These are phyloP conservation scores for Globodera ellingtonae DNA, from an alignment of 1,140 invertebrate genomes.

Conservation along the genomic window DNA sequence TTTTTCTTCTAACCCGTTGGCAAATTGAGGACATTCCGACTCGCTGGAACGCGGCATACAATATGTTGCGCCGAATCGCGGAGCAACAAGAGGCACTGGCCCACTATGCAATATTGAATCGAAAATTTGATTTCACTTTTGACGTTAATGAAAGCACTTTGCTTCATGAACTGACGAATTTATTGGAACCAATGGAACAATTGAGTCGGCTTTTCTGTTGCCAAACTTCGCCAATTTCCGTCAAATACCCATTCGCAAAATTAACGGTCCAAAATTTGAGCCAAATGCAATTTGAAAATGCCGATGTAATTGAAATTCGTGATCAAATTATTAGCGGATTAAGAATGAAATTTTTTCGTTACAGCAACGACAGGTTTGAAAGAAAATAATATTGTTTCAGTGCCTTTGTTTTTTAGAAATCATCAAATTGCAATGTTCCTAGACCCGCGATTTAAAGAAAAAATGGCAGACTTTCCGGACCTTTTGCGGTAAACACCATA, in stretches of 20 bases:
- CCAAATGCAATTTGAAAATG: no score
- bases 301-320: no score
- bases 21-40: not conserved
- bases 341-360: no score
- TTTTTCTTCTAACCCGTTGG: no score
- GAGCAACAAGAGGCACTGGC: slow-evolving; percentile 10
- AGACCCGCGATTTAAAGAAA: no score
- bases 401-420: no score
- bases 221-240: not conserved
- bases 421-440: no score
- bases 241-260: slow-evolving; percentile 8
- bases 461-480: no score
- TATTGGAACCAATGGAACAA: slow-evolving; percentile 5
- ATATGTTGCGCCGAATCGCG: not conserved
- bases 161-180: not conserved
- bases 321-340: no score
- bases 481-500: no score
- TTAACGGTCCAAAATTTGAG: not conserved
- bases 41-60: slow-evolving; percentile 3
- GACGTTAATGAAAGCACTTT: not conserved
- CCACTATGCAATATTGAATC: not conserved
- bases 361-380: no score
- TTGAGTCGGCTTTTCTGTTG: not conserved
- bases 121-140: slow-evolving; percentile 11
- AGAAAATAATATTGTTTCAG: no score